Percentiles rank a stretch among this genome's conserved stretches.
These are phyloP conservation scores for Pelobates cultripes DNA, from an alignment of 2,797 vertebrate species.

Conservation along the genomic window DNA sequence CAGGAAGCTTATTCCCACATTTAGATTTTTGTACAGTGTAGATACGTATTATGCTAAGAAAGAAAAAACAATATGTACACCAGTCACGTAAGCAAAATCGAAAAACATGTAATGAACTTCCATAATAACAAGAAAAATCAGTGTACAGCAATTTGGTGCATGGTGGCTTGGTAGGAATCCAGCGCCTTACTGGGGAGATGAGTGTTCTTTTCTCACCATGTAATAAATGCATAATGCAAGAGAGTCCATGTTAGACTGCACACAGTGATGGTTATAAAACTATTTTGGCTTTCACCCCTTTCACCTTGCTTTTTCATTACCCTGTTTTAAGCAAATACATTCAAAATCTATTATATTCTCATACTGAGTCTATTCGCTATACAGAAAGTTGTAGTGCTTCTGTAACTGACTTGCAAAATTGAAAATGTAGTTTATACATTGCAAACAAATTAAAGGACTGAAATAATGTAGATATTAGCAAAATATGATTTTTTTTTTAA, in stretches of 20 bases:
- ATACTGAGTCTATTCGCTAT: no score
- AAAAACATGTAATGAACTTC: conserved; percentile 10
- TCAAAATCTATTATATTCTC: no score
- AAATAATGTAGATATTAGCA: no score
- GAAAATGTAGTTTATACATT: no score
- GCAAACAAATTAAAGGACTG: no score
- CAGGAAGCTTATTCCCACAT: no score
- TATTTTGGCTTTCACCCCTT: not conserved
- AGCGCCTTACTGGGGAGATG: conserved; percentile 7
- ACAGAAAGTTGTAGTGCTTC: no score
- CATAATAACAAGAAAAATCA: conserved; percentile 1
- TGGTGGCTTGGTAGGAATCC: conserved; percentile 5
- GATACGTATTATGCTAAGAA: not conserved
- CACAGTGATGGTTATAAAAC: conserved; percentile 3
- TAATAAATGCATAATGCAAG: conserved; percentile 10
- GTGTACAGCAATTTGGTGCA: conserved; percentile 15
- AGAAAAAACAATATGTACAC: not conserved
- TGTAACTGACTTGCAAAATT: no score
- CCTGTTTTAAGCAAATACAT: not conserved
- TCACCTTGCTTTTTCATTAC: not conserved
- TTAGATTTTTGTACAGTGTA: not conserved
- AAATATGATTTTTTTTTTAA: no score
- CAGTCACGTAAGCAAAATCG: conserved; percentile 3
- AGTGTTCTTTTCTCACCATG: conserved; percentile 10
- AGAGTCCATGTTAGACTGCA: conserved; percentile 20